Evolutionary conservation across 2,797 vertebrate genomes (phyloP), one percentile per base, ranked within the genome.

Genomic region (Aldrovandia affinis): DNA sequence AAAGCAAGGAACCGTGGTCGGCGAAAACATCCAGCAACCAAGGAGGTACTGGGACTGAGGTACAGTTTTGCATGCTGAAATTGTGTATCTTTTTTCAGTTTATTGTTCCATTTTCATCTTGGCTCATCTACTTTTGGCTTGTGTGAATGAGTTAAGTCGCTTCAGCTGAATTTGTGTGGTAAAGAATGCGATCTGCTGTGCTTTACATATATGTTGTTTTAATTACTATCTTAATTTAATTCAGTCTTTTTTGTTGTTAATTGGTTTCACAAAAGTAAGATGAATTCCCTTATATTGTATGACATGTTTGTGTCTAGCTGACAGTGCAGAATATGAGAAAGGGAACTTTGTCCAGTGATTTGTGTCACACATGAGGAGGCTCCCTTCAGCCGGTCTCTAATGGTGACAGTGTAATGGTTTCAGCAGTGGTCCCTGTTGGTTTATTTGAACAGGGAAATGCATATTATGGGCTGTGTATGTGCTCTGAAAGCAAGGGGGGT

Each of bases 1-100:
- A 47, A 3, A 47, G 39, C 39, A 10, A 47, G 25, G 39, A n/a
- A 77, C 73, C n/a, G 39, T 25, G 36, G 44, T 10, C 73, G 22
- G 9, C 20, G 73, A 39, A 18, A 75, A 42, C 70, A 75, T 7
- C 36, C 36, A 30, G 70, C 70, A 75, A 18, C 42, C 73, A 15
- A 47, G 73, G 8, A 77, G 73, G 73, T 77, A 77, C 73, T 77
- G 39, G 20, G n/a, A n/a, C n/a, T n/a, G n/a, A n/a, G n/a, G n/a
- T n/a, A n/a, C 42, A n/a, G 22, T 47, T 47, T 47, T 18, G 39
- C 73, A 10, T 47, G 39, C 73, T 57, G 55, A 57, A 57, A 14
- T 57, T 42, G 10, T n/a, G 42, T n/a, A 28, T 42, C 6, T 5
- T 42, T 25, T 77, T 12, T 8, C 39, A 12, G n/a, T 47, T 47